Conservation (phyloP, 1,140 invertebrate genomes). For the Heliconius eleuchia region DNA sequence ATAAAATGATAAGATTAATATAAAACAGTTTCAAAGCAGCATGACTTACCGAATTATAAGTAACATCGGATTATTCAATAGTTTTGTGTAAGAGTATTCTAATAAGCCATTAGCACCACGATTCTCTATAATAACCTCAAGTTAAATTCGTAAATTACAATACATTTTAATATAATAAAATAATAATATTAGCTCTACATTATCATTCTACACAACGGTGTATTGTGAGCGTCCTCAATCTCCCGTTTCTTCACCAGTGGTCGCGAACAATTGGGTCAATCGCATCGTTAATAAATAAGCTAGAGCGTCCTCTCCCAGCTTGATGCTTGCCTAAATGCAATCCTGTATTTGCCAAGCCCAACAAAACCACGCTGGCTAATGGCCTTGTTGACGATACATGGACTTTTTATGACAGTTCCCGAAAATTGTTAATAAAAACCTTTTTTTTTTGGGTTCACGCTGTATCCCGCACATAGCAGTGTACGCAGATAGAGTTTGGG, state of each 20-base stretch:
- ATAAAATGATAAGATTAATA: no score
- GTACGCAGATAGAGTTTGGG: no score
- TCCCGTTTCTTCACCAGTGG: conserved; percentile 23
- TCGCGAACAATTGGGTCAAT: conserved; percentile 33
- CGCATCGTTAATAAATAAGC: conserved; percentile 33
- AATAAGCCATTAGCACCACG: no score
- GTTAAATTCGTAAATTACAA: no score
- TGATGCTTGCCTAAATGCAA: conserved; percentile 29
- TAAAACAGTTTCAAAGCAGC: no score
- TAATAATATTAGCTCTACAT: neutral
- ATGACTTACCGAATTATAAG: no score
- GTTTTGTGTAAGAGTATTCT: no score
- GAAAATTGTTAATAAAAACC: neutral
- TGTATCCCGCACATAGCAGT: no score
- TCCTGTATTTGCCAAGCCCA: conserved; percentile 21
- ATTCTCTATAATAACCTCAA: no score
- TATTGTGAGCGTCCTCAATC: conserved; percentile 3
- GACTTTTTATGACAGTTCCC: neutral
- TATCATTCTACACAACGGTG: neutral
- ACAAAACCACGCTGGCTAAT: neutral
- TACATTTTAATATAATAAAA: no score
- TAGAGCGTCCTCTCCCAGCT: conserved; percentile 17
- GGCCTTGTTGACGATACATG: neutral
- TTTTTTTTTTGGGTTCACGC: no score
- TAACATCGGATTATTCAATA: no score